A percentile compares a stretch with the other conserved stretches of the same genome.
Conservation (phyloP, 2,797 vertebrate genomes). For the Aphelocoma californica region DNA sequence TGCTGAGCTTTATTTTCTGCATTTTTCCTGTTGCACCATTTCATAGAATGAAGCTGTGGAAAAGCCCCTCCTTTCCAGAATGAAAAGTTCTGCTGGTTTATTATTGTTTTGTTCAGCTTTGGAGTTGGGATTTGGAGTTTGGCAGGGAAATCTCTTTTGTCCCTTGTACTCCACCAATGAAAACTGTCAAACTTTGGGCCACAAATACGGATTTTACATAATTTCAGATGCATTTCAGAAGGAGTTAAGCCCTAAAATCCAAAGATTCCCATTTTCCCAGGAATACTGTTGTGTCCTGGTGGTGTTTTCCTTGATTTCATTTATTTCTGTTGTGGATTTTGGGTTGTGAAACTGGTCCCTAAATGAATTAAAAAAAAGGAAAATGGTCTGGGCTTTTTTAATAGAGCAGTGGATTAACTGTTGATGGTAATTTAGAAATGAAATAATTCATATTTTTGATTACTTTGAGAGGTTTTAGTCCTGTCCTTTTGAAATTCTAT, state of each 20-base stretch:
- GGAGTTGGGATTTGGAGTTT: neutral
- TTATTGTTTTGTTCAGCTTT: neutral
- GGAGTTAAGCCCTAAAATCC: neutral
- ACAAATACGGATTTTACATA: neutral
- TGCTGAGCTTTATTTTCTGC: neutral
- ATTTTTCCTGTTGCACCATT: neutral
- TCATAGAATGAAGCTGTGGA: neutral
- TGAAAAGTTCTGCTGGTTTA: neutral
- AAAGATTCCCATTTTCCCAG: neutral
- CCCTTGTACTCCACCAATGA: neutral
- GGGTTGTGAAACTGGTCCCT: neutral
- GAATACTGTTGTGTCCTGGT: neutral
- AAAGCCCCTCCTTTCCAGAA: neutral
- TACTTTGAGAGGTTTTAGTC: neutral
- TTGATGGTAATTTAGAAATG: neutral
- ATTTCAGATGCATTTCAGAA: neutral
- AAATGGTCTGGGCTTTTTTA: neutral
- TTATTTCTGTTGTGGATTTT: neutral
- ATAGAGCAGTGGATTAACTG: neutral
- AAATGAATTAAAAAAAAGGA: neutral
- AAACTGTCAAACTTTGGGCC: neutral
- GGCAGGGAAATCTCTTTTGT: neutral
- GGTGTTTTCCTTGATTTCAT: neutral
- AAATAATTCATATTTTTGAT: neutral
- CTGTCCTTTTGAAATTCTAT: neutral